A percentile compares a stretch with the other conserved stretches of the same genome.
phyloP scores from a whole-genome alignment of 2,888 invertebrate genomes.

The Troglohyphantes excavatus region DNA sequence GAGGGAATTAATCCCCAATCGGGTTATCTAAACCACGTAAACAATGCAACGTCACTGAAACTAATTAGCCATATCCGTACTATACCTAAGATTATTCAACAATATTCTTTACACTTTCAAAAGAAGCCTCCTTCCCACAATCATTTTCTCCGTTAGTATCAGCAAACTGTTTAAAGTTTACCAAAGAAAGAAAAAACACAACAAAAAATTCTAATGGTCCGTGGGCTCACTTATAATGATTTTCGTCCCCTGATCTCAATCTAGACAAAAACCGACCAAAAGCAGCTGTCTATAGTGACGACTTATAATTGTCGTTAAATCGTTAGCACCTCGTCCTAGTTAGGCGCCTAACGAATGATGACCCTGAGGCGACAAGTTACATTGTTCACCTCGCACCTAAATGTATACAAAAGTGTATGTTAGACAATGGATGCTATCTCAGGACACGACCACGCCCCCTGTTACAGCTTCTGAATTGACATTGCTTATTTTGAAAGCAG shows the following conservation, averaged over 20 bases:
- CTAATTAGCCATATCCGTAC: no score
- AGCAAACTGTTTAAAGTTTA: no score
- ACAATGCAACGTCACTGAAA: no score
- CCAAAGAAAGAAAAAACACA: not conserved
- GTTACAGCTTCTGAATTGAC: conserved; percentile 65
- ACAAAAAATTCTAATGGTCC: conserved; percentile 33
- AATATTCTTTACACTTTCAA: no score
- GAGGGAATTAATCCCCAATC: no score
- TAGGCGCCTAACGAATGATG: conserved; percentile 60
- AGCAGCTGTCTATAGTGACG: conserved; percentile 53
- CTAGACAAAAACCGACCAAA: conserved; percentile 8
- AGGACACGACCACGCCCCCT: conserved; percentile 58
- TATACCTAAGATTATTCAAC: no score
- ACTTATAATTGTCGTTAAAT: conserved; percentile 62
- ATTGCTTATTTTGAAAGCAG: conserved; percentile 25
- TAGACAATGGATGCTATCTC: conserved; percentile 57
- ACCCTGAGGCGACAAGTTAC: conserved; percentile 31
- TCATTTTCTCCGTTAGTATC: no score
- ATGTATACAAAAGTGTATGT: conserved; percentile 36
- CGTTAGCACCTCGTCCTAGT: conserved; percentile 62
- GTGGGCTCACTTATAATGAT: conserved; percentile 28
- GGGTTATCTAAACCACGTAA: no score
- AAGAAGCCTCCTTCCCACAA: no score
- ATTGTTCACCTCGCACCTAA: conserved; percentile 32
- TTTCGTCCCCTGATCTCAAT: conserved; percentile 13